Base-by-base conservation (phyloP, 2,888 invertebrate species). In the Adineta ricciae region DNA sequence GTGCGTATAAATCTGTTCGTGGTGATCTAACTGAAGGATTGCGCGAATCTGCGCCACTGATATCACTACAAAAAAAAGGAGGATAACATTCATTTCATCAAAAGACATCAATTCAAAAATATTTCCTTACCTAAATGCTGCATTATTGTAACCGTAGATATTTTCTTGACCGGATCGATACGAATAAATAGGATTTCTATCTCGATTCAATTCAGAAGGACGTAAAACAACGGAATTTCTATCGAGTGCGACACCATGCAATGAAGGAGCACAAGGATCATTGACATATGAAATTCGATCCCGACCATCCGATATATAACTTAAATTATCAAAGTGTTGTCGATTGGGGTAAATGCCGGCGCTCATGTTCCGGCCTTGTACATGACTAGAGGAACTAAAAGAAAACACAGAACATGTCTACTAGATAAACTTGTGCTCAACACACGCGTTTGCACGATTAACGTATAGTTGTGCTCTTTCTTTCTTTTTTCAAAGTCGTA, bases 241-340 rank as follows among this genome's bases (percentile, higher is more conserved):
- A 27, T 64, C 19, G 14, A 27, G 9, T 14, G 19, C 19, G 32
- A 19, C 64, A 64, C 32, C 64, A 64, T 27, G 64, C 4, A 32
- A 64, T 32, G 64, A 32, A 64, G 14, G 1, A 32, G 64, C 27
- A 36, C 32, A 64, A 16, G 64, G 64, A 64, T 64, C 64, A 64
- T 36, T 64, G 7, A 36, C 16, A 27, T 64, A 64, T 19, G 64
- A 64, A 64, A 64, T 64, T 32, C 64, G 64, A 36, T 64, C 64
- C 16, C 64, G 64, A 64, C 64, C 64, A 64, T 64, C 64, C 32
- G 64, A 64, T 64, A 64, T 64, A 32, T 32, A 64, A 3, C 64
- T 64, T 64, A 64, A 64, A 27, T 64, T 64, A 64, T 64, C 64
- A 64, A 64, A 64, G 64, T 32, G 64, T 64, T 32, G 64, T 64